Evolutionary conservation across 2,797 vertebrate genomes (phyloP), one percentile per base, ranked within the genome.

Genomic region (Gallinago solitaria): DNA sequence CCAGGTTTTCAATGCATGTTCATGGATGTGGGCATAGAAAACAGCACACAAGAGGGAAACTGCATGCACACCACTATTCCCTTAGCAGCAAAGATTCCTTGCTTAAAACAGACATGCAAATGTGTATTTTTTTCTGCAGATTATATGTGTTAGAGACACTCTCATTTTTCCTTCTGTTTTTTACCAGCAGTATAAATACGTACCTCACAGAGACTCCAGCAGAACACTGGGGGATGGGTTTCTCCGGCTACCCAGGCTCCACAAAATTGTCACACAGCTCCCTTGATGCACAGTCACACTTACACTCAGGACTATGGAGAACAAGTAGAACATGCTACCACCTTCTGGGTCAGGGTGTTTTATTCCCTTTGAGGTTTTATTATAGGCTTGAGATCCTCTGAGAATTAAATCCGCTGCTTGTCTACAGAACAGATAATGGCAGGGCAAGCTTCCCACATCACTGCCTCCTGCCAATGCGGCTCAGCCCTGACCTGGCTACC

Each of bases 401-500:
- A 83, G 95, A 96, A 90, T 95, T 92, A 95, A 96, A 96, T 95
- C 86, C 6, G 2, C 76, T 81, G 83, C 78, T 85, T 78, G 78
- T 74, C 89, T 91, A 68, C 65, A 71, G 91, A 95, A 96, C n/a
- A 96, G 94, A 92, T 94, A 95, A 95, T 85, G 79, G 94, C 86
- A 95, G 64, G 95, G 83, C 86, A 93, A 73, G 79, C 87, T 95
- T 94, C 93, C 93, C 94, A 96, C 71, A 96, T 70, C 83, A 50
- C 78, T 80, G 73, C 92, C 92, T 95, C 64, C 85, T 94, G 94
- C 93, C 92, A 95, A 23, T 73, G 30, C 3, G 0, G 89, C 85
- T 95, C 90, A 91, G 93, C 70, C 48, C 89, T 95, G 95, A 91
- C 92, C 89, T 86, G 89, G 91, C 87, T 89, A 85, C 93, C 77